Evolutionary conservation across 1,140 invertebrate species (phyloP), one percentile per base, ranked within the genome.

Genomic region (Sminthurides bifidus): DNA sequence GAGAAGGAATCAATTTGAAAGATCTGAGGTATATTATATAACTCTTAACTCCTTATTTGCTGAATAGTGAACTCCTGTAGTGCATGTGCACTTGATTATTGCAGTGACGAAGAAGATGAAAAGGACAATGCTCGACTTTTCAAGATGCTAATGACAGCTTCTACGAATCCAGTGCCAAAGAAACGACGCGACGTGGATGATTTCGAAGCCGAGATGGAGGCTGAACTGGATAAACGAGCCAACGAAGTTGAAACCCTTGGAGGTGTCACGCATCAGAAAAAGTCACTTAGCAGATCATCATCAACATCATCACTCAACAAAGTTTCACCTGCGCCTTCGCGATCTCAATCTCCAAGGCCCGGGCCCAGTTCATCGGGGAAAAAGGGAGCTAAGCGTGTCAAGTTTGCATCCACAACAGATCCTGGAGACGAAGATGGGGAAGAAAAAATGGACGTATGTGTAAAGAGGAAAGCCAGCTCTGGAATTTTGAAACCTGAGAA

Each of bases 181-280:
- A 46, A 56, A 24, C 14, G 30, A 21, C 4, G 33, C 8, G 21
- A 52, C 45, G 53, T 64, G 3, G 59, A 59, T 29, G 63, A 64
- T 21, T 64, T 64, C 44, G 59, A 64, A 54, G 56, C 54, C 3
- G 63, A 64, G 44, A 64, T 64, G 63, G 63, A 64, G 51, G 55
- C 55, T 6, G 63, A 64, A 41, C 49, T 61, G 24, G 59, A 61
- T 35, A 24, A 46, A 40, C 31, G 63, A 38, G 63, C 63, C 2
- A 15, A 44, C n/a, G 54, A 56, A 43, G 51, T 60, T 0, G 63
- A 64, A 41, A 40, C 17, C 12, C 31, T 49, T 27, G 63, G 63
- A 19, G 63, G 63, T 8, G 26, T 64, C 30, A 51, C 58, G 43
- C 63, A 64, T 24, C 63, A 64, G 29, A 56, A 41, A 31, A n/a